These are phyloP conservation scores for Ophion ellenae DNA, from an alignment of 2,888 invertebrate species.

Conservation along the genomic window DNA sequence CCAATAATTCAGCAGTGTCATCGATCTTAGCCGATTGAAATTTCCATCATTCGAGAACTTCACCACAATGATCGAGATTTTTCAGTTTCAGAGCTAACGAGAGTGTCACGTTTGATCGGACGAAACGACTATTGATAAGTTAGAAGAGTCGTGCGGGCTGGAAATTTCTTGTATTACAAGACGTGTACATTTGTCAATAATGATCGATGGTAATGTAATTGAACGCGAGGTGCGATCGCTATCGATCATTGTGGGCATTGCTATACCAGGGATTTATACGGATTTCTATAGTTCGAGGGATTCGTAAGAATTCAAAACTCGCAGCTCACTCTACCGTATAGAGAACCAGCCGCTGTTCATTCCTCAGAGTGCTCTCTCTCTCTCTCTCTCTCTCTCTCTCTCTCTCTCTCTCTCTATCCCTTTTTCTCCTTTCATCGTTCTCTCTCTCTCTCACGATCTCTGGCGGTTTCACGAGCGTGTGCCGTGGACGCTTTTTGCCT, in stretches of 20 bases:
- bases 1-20: no score
- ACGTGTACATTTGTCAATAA: constrained; percentile 40
- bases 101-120: no score
- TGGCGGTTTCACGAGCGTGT: constrained; percentile 57
- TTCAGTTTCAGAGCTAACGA: no score
- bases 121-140: no score
- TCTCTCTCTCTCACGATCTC: constrained; percentile 40
- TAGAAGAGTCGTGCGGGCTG: no score
- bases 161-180: constrained; percentile 15
- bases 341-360: constrained; percentile 54
- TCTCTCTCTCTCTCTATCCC: constrained; percentile 28
- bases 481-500: constrained; percentile 66
- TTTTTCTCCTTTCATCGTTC: constrained; percentile 49
- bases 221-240: constrained; percentile 31
- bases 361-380: constrained; percentile 27
- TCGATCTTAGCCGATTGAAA: no score
- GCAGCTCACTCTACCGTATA: constrained; percentile 62
- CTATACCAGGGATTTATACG: constrained; percentile 24
- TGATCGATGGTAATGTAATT: constrained; percentile 58
- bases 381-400: constrained; percentile 34
- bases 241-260: constrained; percentile 28
- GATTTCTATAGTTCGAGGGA: constrained; percentile 41
- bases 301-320: constrained; percentile 34
- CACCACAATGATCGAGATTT: no score
- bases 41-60: no score